These are phyloP conservation scores for Apamea sordens DNA, from an alignment of 2,888 invertebrate species.

Conservation along the genomic window DNA sequence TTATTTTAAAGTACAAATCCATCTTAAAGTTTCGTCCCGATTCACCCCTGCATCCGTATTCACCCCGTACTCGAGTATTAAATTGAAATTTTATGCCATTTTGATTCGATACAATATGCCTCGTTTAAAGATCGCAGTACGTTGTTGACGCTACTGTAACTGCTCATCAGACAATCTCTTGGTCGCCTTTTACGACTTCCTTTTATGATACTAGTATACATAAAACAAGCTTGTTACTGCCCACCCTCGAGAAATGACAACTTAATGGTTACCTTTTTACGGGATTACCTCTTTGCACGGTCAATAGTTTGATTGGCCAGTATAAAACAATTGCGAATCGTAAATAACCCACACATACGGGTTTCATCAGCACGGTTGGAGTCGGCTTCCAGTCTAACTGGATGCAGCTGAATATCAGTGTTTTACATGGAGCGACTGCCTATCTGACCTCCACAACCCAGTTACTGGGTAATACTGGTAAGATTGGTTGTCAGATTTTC, in stretches of 20 bases:
- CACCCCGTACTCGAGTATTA: neutral
- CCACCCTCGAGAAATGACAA: neutral
- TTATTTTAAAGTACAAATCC: too few species aligned
- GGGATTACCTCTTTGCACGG: neutral
- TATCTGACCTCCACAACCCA: too few species aligned
- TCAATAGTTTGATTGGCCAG: constrained; percentile 12
- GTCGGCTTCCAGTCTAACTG: too few species aligned
- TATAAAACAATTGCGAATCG: constrained; percentile 10
- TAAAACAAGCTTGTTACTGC: neutral
- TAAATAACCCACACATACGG: constrained; percentile 7
- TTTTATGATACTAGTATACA: neutral
- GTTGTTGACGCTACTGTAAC: neutral
- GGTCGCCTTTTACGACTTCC: neutral
- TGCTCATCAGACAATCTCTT: neutral
- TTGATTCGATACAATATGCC: neutral
- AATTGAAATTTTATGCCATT: neutral
- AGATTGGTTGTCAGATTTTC: too few species aligned
- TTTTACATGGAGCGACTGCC: too few species aligned
- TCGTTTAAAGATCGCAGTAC: neutral
- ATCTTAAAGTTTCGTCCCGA: too few species aligned
- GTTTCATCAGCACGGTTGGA: neutral
- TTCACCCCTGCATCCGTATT: too few species aligned
- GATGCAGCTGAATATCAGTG: too few species aligned
- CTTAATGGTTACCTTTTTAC: neutral
- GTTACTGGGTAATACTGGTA: too few species aligned